These are phyloP conservation scores for Maconellicoccus hirsutus DNA, from an alignment of 1,140 invertebrate genomes.

Conservation along the genomic window DNA sequence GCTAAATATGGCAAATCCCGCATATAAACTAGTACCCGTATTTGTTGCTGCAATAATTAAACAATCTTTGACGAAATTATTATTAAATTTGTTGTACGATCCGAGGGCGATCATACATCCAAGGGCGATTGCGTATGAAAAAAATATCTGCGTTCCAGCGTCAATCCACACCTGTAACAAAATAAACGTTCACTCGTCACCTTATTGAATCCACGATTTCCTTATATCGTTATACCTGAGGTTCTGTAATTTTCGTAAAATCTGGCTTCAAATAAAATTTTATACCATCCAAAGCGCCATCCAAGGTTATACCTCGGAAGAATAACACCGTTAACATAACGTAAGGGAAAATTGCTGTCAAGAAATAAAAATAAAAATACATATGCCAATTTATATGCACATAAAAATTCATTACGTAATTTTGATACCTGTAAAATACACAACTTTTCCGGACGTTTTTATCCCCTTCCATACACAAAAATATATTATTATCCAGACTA, in stretches of 20 bases:
- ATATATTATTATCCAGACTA: constrained; percentile 62
- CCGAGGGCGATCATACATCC: constrained; percentile 60
- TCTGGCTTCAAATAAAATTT: constrained; percentile 63
- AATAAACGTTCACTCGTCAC: too few relatives aligned
- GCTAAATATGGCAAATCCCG: constrained; percentile 65
- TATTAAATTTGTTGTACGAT: constrained; percentile 59
- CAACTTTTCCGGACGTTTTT: constrained; percentile 67
- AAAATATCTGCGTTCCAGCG: constrained; percentile 52
- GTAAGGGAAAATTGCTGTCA: constrained; percentile 63
- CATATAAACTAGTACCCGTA: constrained; percentile 57
- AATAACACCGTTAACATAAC: constrained; percentile 55
- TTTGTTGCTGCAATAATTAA: constrained; percentile 56
- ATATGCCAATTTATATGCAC: background rate
- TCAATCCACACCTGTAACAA: constrained; percentile 39
- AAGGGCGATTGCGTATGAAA: constrained; percentile 54
- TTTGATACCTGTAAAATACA: constrained; percentile 50
- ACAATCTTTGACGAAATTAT: constrained; percentile 55
- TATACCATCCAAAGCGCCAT: constrained; percentile 57
- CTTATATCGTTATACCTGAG: constrained; percentile 35
- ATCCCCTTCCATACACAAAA: constrained; percentile 46
- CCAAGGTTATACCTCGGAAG: constrained; percentile 53
- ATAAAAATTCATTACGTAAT: background rate
- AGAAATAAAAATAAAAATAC: constrained; percentile 33
- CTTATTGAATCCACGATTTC: constrained; percentile 36
- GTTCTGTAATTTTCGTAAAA: constrained; percentile 49